phyloP scores from a whole-genome alignment of 1,140 invertebrate species.

The Yoshiicerus persimilis region DNA sequence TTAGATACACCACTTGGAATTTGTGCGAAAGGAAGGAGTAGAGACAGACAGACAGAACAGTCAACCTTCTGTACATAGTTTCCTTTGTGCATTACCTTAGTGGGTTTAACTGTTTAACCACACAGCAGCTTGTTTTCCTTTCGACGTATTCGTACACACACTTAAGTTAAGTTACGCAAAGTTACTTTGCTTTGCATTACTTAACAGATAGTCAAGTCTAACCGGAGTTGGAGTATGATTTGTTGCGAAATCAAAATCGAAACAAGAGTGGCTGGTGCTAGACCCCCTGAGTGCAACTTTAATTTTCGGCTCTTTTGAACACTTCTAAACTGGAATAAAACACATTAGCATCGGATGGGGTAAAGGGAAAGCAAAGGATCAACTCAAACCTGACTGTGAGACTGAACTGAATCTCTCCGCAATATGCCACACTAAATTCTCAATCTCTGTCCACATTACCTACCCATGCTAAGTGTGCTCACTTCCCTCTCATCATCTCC shows the following conservation, averaged over 20 bases:
- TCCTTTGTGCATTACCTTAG: neutral
- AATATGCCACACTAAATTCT: conserved; percentile 14
- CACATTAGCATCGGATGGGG: conserved; percentile 20
- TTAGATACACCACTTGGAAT: neutral
- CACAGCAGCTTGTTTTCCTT: neutral
- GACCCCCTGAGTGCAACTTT: conserved; percentile 17
- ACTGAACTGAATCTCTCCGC: neutral
- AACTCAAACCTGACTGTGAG: neutral
- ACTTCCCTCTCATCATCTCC: neutral
- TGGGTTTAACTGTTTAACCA: neutral
- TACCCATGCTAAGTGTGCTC: neutral
- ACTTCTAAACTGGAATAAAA: conserved; percentile 14
- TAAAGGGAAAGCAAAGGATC: conserved; percentile 13
- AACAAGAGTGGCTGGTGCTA: conserved; percentile 11
- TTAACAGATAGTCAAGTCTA: neutral
- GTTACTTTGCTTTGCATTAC: neutral
- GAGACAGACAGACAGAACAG: neutral
- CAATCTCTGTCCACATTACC: neutral
- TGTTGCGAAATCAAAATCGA: conserved; percentile 22
- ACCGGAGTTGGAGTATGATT: neutral
- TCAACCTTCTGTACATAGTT: neutral
- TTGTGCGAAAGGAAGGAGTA: neutral
- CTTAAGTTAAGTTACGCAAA: neutral
- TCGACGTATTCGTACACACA: conserved; percentile 5
- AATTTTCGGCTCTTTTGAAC: conserved; percentile 19